These are phyloP conservation scores for Orthosia gothica DNA, from an alignment of 2,888 invertebrate species.

Conservation along the genomic window DNA sequence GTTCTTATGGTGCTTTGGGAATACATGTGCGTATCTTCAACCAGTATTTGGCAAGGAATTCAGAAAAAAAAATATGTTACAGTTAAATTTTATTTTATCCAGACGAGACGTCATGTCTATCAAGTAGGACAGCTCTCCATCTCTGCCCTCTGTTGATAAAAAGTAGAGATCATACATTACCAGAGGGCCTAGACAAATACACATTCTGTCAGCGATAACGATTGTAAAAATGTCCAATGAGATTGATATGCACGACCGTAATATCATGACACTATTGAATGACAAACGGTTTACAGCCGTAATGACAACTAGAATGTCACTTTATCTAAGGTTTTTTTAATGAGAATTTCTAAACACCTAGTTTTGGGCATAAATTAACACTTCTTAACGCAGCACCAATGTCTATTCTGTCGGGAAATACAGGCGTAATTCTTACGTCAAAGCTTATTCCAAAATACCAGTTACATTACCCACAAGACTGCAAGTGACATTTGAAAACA, in stretches of 20 bases:
- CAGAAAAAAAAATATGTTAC: no score
- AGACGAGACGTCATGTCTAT: background rate
- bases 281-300: no score
- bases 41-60: background rate
- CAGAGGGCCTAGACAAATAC: background rate
- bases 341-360: background rate
- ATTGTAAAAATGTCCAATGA: background rate
- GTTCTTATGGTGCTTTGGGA: background rate
- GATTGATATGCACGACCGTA: background rate
- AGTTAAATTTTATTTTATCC: no score
- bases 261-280: background rate
- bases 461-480: conserved; percentile 7
- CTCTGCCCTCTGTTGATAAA: no score
- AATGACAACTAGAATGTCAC: no score
- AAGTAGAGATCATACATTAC: background rate
- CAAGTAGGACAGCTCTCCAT: background rate
- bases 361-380: background rate
- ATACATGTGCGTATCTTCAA: background rate
- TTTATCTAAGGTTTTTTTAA: no score
- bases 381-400: background rate
- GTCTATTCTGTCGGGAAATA: background rate
- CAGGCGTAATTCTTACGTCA: background rate
- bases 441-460: conserved; percentile 1
- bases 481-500: conserved; percentile 30
- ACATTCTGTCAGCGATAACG: background rate